Evolutionary conservation across 2,113 vertebrate species (phyloP).

Genomic region (Apeltes quadracus): DNA sequence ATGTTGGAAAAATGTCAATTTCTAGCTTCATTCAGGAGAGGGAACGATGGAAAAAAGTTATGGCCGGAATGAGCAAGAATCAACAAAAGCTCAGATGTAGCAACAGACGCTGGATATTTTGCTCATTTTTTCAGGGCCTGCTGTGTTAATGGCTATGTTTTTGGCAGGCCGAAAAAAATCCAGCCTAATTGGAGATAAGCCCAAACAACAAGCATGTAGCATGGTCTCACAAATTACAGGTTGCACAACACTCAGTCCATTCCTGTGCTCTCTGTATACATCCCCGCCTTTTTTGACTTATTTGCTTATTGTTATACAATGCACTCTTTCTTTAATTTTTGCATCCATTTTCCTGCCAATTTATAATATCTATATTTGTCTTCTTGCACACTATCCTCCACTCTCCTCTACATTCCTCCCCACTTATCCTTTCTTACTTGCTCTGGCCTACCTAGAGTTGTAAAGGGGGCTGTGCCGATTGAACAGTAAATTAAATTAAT

Average conservation of each 20-base stretch:
- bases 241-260: constrained; percentile 28
- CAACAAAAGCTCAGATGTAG: constrained; percentile 31
- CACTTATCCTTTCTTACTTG: constrained; percentile 31
- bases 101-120: constrained; percentile 71
- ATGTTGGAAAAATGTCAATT: constrained; percentile 60
- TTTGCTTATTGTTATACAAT: not conserved
- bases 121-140: constrained; percentile 73
- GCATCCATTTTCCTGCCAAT: constrained; percentile 9
- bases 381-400: constrained; percentile 24
- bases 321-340: constrained; percentile 9
- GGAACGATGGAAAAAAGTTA: constrained; percentile 22
- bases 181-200: constrained; percentile 82
- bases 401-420: constrained; percentile 4
- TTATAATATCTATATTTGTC: constrained; percentile 17
- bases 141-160: constrained; percentile 77
- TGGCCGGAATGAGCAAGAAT: constrained; percentile 44
- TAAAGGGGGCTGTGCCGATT: constrained; percentile 81
- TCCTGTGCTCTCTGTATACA: constrained; percentile 13
- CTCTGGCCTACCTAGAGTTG: constrained; percentile 62
- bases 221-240: constrained; percentile 75
- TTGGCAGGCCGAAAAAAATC: constrained; percentile 73
- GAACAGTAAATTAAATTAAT: constrained; percentile 92
- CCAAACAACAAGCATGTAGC: constrained; percentile 77
- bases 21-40: constrained; percentile 35
- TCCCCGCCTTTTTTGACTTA: constrained; percentile 9